A percentile compares a stretch with the other conserved stretches of the same genome.
phyloP scores from a whole-genome alignment of 2,797 vertebrate species.

The Pangasius larnaudii region DNA sequence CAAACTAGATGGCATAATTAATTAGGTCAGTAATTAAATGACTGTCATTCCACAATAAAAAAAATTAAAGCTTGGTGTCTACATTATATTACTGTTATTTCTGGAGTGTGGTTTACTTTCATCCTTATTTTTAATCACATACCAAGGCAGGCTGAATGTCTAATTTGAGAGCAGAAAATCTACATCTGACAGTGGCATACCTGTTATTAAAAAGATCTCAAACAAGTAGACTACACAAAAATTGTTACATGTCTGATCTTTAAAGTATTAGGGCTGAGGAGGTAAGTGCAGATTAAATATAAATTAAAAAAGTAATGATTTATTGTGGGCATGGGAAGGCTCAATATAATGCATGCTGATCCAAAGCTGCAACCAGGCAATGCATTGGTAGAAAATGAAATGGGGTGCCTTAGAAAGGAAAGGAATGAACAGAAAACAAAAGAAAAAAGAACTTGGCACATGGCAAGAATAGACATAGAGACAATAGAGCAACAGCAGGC shows the following conservation, averaged over 20 bases:
- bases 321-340: neutral
- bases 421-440: neutral
- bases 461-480: conserved; percentile 9
- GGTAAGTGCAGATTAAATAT: neutral
- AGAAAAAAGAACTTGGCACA: conserved; percentile 9
- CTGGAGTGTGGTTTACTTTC: neutral
- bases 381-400: neutral
- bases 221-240: neutral
- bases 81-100: neutral
- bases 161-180: no score
- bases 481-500: conserved; percentile 22
- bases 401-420: neutral
- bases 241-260: neutral
- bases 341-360: neutral
- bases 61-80: neutral
- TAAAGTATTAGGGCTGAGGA: neutral
- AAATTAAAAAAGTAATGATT: neutral
- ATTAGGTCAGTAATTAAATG: no score
- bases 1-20: no score
- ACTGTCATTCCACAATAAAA: neutral
- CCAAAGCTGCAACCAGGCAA: neutral
- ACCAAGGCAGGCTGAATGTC: neutral
- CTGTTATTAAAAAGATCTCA: neutral
- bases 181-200: neutral
- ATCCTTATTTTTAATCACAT: neutral